phyloP scores from a whole-genome alignment of 2,113 vertebrate species.

The Psilopsiagon aymara region DNA sequence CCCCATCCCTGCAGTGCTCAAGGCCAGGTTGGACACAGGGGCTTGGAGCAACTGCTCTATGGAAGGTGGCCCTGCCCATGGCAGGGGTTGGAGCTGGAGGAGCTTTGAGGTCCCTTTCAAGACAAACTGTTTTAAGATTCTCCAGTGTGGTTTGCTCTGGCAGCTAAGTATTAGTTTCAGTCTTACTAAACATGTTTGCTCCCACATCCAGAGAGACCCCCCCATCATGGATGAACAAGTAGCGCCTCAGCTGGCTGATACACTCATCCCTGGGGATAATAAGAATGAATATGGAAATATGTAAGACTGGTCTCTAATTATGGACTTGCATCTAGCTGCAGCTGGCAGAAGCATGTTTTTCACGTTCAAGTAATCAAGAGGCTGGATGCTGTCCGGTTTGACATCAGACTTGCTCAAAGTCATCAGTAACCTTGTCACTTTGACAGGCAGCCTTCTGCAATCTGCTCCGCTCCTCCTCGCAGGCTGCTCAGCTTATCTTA shows the following conservation, averaged over 20 bases:
- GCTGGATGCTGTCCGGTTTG: not conserved
- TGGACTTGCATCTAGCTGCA: not conserved
- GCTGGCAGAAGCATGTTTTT: not conserved
- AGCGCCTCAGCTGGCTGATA: not conserved
- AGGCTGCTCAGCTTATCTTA: not conserved
- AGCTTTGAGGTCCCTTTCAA: not conserved
- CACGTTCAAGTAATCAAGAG: not conserved
- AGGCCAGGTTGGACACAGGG: too few species aligned
- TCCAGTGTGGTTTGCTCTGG: not conserved
- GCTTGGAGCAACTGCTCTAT: not conserved
- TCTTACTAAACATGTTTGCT: fast-evolving
- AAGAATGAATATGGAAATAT: not conserved
- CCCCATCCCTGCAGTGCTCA: too few species aligned
- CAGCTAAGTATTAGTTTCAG: not conserved
- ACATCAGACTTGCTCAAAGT: not conserved
- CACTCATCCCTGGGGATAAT: not conserved
- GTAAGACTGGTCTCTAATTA: not conserved
- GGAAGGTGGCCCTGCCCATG: not conserved
- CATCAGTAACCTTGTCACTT: not conserved
- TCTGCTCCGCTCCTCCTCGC: not conserved
- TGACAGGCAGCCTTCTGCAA: not conserved
- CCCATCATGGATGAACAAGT: fast-evolving
- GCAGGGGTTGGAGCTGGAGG: not conserved
- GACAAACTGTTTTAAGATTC: not conserved
- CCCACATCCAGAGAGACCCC: not conserved